These are phyloP conservation scores for Leucoraja ocellata DNA, from an alignment of 2,797 vertebrate species.

Conservation along the genomic window DNA sequence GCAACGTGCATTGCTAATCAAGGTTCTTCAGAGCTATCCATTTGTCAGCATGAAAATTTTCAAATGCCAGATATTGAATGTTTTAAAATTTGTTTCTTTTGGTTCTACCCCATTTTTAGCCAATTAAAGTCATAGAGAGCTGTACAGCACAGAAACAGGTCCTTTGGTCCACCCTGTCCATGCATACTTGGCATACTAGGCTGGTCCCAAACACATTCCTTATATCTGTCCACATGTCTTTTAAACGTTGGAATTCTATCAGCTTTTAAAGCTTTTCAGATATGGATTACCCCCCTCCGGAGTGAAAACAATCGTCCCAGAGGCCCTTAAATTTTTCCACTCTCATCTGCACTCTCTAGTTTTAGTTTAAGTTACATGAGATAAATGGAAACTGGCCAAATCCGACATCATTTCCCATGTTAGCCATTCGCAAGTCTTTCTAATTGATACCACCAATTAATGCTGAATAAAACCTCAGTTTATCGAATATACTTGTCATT, in stretches of 20 bases:
- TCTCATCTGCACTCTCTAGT: too few species aligned
- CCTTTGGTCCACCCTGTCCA: too few species aligned
- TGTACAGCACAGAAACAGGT: too few species aligned
- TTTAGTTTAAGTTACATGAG: background rate
- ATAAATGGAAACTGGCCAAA: background rate
- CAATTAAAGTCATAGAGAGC: background rate
- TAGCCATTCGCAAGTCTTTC: background rate
- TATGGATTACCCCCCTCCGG: too few species aligned
- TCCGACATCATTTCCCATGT: background rate
- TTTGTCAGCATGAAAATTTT: background rate
- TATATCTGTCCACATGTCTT: too few species aligned
- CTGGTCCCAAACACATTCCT: too few species aligned
- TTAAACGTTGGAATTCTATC: too few species aligned
- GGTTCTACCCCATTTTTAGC: background rate
- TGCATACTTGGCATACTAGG: too few species aligned
- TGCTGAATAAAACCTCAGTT: background rate
- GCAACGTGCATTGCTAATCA: background rate
- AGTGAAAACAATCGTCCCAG: too few species aligned
- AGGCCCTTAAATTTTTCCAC: too few species aligned
- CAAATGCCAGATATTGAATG: background rate
- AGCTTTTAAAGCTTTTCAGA: too few species aligned
- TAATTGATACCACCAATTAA: background rate
- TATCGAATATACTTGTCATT: background rate
- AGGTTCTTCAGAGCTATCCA: background rate
- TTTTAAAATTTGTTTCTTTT: background rate